phyloP scores from a whole-genome alignment of 1,140 invertebrate species.

The Drosophila mayri region DNA sequence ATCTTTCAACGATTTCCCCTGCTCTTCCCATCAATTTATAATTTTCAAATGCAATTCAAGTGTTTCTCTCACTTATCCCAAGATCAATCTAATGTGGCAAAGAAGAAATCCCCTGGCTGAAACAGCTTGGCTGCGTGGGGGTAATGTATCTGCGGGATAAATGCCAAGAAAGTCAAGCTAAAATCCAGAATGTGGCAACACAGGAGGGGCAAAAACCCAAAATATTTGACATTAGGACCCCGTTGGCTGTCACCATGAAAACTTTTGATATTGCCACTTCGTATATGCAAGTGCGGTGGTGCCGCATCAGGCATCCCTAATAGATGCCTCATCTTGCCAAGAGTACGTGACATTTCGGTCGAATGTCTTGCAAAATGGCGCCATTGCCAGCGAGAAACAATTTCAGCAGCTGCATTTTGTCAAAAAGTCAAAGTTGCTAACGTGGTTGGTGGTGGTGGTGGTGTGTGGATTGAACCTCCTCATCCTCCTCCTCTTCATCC shows the following conservation, averaged over 20 bases:
- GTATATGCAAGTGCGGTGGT: constrained; percentile 24
- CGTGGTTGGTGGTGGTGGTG: background rate
- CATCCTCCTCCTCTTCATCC: background rate
- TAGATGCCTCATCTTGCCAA: constrained; percentile 45
- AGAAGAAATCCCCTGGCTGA: constrained; percentile 22
- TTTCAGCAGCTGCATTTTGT: constrained; percentile 73
- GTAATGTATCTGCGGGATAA: constrained; percentile 43
- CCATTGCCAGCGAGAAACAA: constrained; percentile 45
- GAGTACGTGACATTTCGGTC: constrained; percentile 33
- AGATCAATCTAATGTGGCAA: constrained; percentile 24
- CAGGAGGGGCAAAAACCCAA: constrained; percentile 40
- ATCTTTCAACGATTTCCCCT: background rate
- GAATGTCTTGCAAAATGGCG: constrained; percentile 56
- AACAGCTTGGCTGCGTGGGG: constrained; percentile 9
- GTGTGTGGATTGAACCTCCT: background rate
- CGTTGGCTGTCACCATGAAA: constrained; percentile 48
- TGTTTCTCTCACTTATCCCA: constrained; percentile 10
- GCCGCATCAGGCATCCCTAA: constrained; percentile 25
- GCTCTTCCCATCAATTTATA: constrained; percentile 4
- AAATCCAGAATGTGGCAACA: constrained; percentile 44
- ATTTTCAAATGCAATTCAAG: constrained; percentile 27
- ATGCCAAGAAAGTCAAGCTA: constrained; percentile 35
- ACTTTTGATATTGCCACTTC: constrained; percentile 69
- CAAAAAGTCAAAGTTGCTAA: constrained; percentile 55
- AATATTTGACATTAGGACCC: constrained; percentile 74